Conservation (phyloP, 1,140 invertebrate genomes). For the Drosophila sucinea region DNA sequence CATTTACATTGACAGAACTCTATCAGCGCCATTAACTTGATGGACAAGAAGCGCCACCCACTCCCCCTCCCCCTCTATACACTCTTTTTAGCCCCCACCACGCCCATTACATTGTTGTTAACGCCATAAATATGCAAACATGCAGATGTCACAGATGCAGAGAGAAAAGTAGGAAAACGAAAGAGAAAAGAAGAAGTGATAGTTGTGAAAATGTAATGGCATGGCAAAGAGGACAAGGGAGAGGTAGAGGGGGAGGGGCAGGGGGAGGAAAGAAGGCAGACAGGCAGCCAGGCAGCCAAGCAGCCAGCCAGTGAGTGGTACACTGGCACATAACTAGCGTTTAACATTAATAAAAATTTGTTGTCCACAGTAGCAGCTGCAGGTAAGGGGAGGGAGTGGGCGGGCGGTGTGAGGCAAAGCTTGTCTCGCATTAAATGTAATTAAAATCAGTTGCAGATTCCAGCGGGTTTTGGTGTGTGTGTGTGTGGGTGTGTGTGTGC, state of each 20-base stretch:
- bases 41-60: slow-evolving; percentile 44
- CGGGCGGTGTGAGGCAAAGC: neutral
- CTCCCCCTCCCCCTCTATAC: neutral
- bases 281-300: neutral
- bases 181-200: neutral
- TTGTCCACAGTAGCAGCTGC: slow-evolving; percentile 38
- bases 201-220: neutral
- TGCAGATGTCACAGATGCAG: slow-evolving; percentile 10
- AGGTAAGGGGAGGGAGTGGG: slow-evolving; percentile 13
- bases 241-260: neutral
- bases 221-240: slow-evolving; percentile 5
- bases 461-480: neutral
- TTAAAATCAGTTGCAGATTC: slow-evolving; percentile 57
- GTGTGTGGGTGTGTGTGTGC: neutral
- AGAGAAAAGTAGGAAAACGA: neutral
- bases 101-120: slow-evolving; percentile 13
- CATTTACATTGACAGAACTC: slow-evolving; percentile 13
- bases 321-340: slow-evolving; percentile 51
- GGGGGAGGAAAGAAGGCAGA: neutral
- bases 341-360: slow-evolving; percentile 66
- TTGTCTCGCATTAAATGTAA: slow-evolving; percentile 59
- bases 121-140: slow-evolving; percentile 52
- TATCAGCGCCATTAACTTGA: slow-evolving; percentile 43
- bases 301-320: neutral
- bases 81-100: neutral